Evolutionary conservation across 2,797 vertebrate genomes (phyloP).

Genomic region (Simalia tracyae): DNA sequence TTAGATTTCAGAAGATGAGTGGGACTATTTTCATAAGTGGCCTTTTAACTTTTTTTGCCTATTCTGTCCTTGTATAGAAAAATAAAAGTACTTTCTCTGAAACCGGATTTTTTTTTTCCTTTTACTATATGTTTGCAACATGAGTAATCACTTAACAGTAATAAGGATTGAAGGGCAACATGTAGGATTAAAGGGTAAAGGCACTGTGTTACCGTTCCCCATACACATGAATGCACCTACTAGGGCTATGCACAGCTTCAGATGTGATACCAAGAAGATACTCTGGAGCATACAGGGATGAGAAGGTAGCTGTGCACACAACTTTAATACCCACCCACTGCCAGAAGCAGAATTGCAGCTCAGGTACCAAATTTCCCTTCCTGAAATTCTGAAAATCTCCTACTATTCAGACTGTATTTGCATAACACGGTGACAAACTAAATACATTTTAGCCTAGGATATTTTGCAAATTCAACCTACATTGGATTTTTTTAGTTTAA

Average conservation of each 20-base stretch:
- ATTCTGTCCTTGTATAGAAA: slow-evolving; percentile 12
- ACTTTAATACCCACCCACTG: background rate
- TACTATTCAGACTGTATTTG: background rate
- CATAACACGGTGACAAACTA: background rate
- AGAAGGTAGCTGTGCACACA: background rate
- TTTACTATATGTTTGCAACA: background rate
- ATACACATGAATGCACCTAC: background rate
- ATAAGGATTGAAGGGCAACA: background rate
- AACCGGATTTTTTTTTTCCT: background rate
- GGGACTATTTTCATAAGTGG: slow-evolving; percentile 11
- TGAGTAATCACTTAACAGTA: background rate
- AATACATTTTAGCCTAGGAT: background rate
- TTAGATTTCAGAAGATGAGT: background rate
- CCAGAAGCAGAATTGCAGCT: background rate
- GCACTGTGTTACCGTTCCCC: background rate
- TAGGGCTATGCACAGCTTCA: background rate
- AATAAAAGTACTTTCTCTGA: slow-evolving; percentile 23
- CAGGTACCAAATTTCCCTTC: background rate
- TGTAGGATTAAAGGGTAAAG: background rate
- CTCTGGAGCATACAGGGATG: background rate
- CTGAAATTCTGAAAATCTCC: background rate
- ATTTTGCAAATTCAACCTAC: background rate
- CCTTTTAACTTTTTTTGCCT: background rate
- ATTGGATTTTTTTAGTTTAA: background rate
- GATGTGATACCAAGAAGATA: background rate